Base-by-base conservation (phyloP, 2,797 vertebrate species). In the Acanthurus lineatus region DNA sequence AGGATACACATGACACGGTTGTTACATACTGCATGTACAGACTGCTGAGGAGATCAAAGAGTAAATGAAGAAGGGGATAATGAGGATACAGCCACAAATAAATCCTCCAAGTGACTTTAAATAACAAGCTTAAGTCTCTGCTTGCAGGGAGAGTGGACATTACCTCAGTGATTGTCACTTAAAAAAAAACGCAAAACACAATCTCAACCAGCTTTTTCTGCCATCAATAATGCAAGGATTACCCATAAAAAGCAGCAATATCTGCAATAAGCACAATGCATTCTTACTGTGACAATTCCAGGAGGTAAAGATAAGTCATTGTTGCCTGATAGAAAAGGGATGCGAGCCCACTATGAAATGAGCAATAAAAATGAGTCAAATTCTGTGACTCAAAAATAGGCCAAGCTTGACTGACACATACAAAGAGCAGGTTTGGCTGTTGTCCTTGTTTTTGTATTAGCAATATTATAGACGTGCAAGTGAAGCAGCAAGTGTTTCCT, bases 51-150 rank as follows among this genome's bases (percentile, higher is more conserved):
- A 77, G 82, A 87, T 91, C 82, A 90, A 81, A 86, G 73, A 86
- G 81, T 88, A 88, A 87, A 89, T 86, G 59, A 78, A 89, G 86
- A 65, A 66, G 76, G 42, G 82, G 86, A 89, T 90, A 89, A 93
- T 83, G 79, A 89, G 84, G 87, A 89, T 86, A 77, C 52, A 84
- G 76, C 64, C 79, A 54, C 70, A 91, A 88, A 92, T 89, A 90
- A 90, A 90, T 91, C 90, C 79, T 69, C 66, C 75, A 38, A 75
- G 73, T 89, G 77, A 89, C 88, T 94, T 93, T 90, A 91, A 92
- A 93, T 94, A 94, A 92, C 79, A 49, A 89, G 93, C 90, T 93
- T 94, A 95, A 63, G 78, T 63, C 84, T 74, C 54, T 59, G 59
- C 47, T 16, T 61, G 70, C 86, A 81, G 89, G 59, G 62, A 90